phyloP scores from a whole-genome alignment of 1,140 invertebrate species.

The Aphis gossypii region DNA sequence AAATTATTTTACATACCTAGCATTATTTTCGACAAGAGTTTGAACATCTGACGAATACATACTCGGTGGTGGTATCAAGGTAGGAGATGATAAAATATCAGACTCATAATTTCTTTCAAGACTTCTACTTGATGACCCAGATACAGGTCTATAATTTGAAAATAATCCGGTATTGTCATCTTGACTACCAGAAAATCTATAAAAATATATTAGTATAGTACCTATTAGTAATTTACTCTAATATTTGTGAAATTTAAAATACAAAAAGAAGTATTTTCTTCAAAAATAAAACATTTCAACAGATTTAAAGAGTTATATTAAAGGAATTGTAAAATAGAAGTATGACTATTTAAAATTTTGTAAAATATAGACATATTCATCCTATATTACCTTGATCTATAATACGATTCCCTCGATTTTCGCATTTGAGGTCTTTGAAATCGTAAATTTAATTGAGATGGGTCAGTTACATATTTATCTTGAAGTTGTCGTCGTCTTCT shows the following conservation, averaged over 20 bases:
- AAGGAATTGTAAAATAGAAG: not conserved
- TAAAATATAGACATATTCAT: not conserved
- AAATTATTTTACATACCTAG: constrained; percentile 20
- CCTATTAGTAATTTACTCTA: not conserved
- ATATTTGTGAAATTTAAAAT: not conserved
- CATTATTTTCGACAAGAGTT: constrained; percentile 50
- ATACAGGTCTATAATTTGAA: constrained; percentile 44
- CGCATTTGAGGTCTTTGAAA: constrained; percentile 73
- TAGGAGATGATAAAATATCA: constrained; percentile 46
- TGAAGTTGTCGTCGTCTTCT: constrained; percentile 72
- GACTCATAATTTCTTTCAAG: constrained; percentile 52
- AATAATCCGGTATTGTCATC: constrained; percentile 49
- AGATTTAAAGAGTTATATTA: not conserved
- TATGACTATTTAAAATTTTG: not conserved
- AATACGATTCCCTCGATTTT: constrained; percentile 57
- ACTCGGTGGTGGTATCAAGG: constrained; percentile 34
- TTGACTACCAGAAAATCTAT: constrained; percentile 47
- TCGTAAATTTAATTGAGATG: constrained; percentile 75
- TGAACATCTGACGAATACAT: constrained; percentile 55
- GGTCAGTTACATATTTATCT: constrained; percentile 80
- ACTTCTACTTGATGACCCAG: constrained; percentile 50
- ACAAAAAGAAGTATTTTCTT: not conserved
- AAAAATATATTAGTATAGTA: not conserved
- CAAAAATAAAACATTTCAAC: not conserved
- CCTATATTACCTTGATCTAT: constrained; percentile 44